Evolutionary conservation across 2,888 invertebrate genomes (phyloP).

Genomic region (Drosophila pegasa): DNA sequence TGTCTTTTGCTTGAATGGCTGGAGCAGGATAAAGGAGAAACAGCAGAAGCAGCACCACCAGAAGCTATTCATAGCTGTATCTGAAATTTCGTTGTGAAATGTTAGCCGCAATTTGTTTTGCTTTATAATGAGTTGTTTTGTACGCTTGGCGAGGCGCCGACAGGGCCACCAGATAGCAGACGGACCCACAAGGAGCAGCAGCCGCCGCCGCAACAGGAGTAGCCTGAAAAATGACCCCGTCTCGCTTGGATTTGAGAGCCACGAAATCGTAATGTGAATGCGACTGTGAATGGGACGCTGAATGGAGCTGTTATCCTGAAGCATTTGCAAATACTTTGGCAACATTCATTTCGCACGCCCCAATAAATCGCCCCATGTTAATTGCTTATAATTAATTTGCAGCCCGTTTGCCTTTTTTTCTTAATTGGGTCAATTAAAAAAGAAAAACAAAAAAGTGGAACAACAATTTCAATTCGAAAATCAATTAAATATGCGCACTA

Average conservation of each 20-base stretch:
- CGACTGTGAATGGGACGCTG: not conserved
- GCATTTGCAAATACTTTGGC: slow-evolving; percentile 22
- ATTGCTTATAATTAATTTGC: slow-evolving; percentile 65
- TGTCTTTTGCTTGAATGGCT: slow-evolving; percentile 6
- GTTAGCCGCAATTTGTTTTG: slow-evolving; percentile 75
- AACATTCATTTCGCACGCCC: slow-evolving; percentile 17
- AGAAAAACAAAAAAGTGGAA: not conserved
- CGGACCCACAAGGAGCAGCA: not conserved
- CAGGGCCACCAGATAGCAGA: slow-evolving; percentile 7
- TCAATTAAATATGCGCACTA: slow-evolving; percentile 34
- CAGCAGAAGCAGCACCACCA: not conserved
- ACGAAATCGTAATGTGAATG: slow-evolving; percentile 21
- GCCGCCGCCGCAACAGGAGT: not conserved
- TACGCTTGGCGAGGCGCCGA: slow-evolving; percentile 43
- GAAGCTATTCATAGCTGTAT: slow-evolving; percentile 27
- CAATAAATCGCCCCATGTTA: slow-evolving; percentile 54
- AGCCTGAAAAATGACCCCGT: slow-evolving; percentile 34
- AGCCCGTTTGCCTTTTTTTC: slow-evolving; percentile 11
- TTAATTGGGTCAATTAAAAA: slow-evolving; percentile 53
- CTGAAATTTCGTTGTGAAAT: slow-evolving; percentile 69
- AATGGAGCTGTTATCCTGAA: not conserved
- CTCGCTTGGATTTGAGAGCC: slow-evolving; percentile 39
- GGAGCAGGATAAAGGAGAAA: not conserved
- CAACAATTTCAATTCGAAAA: slow-evolving; percentile 26
- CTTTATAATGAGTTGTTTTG: slow-evolving; percentile 72